These are phyloP conservation scores for Acanthisitta chloris DNA, from an alignment of 2,113 vertebrate genomes.

Conservation along the genomic window DNA sequence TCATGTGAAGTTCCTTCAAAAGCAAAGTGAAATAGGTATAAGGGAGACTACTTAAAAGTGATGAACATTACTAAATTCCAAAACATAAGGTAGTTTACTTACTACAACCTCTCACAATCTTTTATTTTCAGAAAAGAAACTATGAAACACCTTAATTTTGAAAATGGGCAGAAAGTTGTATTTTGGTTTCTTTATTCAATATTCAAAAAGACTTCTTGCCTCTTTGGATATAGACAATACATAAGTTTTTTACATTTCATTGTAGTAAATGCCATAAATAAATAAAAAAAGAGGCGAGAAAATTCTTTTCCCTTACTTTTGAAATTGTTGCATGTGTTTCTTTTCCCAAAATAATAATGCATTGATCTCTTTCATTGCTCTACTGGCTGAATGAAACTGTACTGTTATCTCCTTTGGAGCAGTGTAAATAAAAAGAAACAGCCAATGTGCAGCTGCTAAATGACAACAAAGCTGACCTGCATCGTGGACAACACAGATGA, in stretches of 20 bases:
- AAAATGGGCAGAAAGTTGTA: neutral
- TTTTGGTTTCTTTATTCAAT: neutral
- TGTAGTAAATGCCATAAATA: neutral
- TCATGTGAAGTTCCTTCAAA: neutral
- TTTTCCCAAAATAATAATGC: neutral
- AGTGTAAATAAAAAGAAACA: neutral
- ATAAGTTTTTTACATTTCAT: neutral
- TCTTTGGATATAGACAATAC: neutral
- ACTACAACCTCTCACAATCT: neutral
- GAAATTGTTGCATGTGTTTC: neutral
- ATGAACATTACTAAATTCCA: neutral
- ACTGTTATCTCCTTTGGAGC: neutral
- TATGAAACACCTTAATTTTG: neutral
- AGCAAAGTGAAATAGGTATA: neutral
- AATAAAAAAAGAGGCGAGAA: neutral
- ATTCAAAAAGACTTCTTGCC: neutral
- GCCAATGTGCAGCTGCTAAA: neutral
- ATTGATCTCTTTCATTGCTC: neutral
- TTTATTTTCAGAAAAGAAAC: neutral
- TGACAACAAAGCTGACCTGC: neutral
- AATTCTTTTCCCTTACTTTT: neutral
- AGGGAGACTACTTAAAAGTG: neutral
- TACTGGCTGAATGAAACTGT: neutral
- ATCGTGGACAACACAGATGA: neutral
- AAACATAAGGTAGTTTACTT: neutral